A percentile compares a stretch with the other conserved stretches of the same genome.
These are phyloP conservation scores for Melanchra persicariae DNA, from an alignment of 2,888 invertebrate genomes.

Conservation along the genomic window DNA sequence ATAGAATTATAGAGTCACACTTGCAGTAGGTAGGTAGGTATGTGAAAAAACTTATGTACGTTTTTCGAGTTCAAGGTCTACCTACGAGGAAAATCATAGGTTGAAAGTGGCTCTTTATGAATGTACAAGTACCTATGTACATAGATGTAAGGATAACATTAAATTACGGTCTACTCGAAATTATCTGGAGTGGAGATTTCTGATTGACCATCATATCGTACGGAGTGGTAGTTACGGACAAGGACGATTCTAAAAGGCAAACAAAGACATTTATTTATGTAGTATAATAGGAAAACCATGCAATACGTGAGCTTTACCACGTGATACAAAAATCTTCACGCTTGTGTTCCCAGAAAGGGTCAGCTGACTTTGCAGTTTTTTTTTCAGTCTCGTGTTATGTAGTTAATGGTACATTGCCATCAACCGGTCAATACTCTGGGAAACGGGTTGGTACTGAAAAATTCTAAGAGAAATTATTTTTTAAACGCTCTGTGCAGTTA, in stretches of 20 bases:
- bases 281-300: too few species aligned
- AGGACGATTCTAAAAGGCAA: background rate
- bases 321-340: too few species aligned
- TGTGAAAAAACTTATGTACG: background rate
- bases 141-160: background rate
- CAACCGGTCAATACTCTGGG: background rate
- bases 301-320: too few species aligned
- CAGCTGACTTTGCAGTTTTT: too few species aligned
- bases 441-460: background rate
- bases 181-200: background rate
- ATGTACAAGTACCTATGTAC: background rate
- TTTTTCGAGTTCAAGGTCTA: background rate
- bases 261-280: too few species aligned
- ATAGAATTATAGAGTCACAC: too few species aligned
- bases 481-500: slow-evolving; percentile 31
- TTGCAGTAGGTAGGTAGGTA: too few species aligned
- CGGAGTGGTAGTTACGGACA: too few species aligned
- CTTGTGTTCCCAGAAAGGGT: too few species aligned
- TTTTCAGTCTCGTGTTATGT: too few species aligned
- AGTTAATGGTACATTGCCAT: background rate
- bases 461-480: background rate
- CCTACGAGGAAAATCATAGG: background rate
- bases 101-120: background rate
- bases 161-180: background rate
- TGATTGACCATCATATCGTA: background rate